Base-by-base conservation (phyloP, 2,888 invertebrate species). In the Hypomecis punctinalis region DNA sequence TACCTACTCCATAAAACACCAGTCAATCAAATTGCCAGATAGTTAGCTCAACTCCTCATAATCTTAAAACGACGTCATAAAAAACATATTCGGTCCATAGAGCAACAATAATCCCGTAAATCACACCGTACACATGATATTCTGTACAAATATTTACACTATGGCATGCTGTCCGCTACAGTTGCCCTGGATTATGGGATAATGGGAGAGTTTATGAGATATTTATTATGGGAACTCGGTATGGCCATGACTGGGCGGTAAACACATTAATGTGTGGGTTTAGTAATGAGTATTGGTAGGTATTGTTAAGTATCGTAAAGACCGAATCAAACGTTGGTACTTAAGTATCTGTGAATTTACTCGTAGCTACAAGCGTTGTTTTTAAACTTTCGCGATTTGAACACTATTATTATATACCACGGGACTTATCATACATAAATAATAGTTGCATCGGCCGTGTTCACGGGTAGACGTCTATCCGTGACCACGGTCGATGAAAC, bases 181-280 rank as follows among this genome's bases (percentile, higher is more conserved):
- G 47, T 78, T 74, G 67, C 49, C 68, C 51, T 64, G 76, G 85
- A 86, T 86, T 88, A 88, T 78, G 79, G 74, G 79, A 43, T 40
- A 86, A 86, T 87, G 87, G 78, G 79, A 74, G 79, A 46, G 46
- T 56, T 86, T 88, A 88, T 78, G 79, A 74, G 80, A 75, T 76
- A 87, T 89, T 89, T 89, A 90, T 76, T 87, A 86, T 90, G 90
- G 82, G 90, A 90, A 78, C 79, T 83, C 76, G 74, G 56, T 61
- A 51, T 52, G 53, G 45, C 55, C 45, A 52, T 13, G 62, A 62
- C 55, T 63, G 69, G 58, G 63, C 23, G 6, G 52, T 52, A 52
- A 52, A 52, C 52, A 52, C 5, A 10, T 52, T 42, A 52, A 51
- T 51, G 37, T 51, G 10, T 39, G 40, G 40, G 5, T 33, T 40